Base-by-base conservation (phyloP, 2,797 vertebrate genomes). In the Microctenopoma stevenorrisi region DNA sequence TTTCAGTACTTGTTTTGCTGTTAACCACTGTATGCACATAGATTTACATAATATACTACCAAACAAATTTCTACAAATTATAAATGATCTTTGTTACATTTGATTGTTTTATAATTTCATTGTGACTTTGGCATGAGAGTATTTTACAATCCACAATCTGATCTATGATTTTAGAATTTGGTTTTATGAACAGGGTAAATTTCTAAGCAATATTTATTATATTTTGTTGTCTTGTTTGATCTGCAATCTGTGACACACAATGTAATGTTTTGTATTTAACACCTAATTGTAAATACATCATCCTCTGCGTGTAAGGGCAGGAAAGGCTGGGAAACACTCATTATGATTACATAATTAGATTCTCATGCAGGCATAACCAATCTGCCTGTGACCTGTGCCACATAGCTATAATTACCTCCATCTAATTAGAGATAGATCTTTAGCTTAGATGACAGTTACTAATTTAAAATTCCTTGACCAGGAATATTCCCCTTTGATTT, bases 341-440 rank as follows among this genome's bases (percentile, higher is more conserved):
- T 73, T 74, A 78, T 47, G 50, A 77, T 82, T 77, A 68, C 40
- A 72, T 90, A 82, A 85, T 82, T 84, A 72, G 72, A 78, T 53
- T 72, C 65, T 78, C 52, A 58, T 78, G 72, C 59, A 46, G 40
- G 53, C 85, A 83, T 69, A 72, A 59, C 74, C 64, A 82, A 84
- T 85, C 85, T 88, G 69, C 51, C 48, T 46, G 55, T 47, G 74
- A 86, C 87, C 81, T 67, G 44, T 86, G 78, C 82, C 85, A 74
- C 58, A 60, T 63, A 62, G 71, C 71, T 74, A 79, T 79, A 88
- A 88, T 87, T 84, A 86, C 72, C 75, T 74, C 74, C 30, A 71
- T 81, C 80, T 78, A 88, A 88, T 90, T 88, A 90, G 75, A 76
- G 71, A 65, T 53, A 74, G 70, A 82, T 79, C 64, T 81, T 79